phyloP scores from a whole-genome alignment of 2,797 vertebrate genomes.

The Microctenopoma lineatum region DNA sequence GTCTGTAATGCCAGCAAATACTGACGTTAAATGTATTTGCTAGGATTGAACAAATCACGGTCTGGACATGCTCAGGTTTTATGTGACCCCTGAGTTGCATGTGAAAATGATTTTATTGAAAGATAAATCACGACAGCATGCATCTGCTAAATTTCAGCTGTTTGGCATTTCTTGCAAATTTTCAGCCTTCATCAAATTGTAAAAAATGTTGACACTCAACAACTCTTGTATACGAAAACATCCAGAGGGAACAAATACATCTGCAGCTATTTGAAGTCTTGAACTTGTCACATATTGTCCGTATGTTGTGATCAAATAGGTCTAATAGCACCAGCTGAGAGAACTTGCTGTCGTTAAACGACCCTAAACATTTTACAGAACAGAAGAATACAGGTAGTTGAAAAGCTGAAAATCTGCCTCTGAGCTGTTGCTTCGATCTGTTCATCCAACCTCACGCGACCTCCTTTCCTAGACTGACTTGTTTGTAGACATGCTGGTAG shows the following conservation, averaged over 20 bases:
- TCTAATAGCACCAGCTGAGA: constrained; percentile 19
- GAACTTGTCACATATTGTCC: constrained; percentile 32
- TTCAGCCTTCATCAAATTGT: constrained; percentile 54
- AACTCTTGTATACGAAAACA: constrained; percentile 42
- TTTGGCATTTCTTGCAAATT: constrained; percentile 53
- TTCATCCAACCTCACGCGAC: constrained; percentile 36
- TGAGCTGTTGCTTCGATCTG: neutral
- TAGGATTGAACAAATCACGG: constrained; percentile 75
- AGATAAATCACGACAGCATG: constrained; percentile 38
- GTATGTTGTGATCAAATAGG: constrained; percentile 18
- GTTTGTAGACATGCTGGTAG: constrained; percentile 17
- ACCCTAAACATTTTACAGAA: neutral
- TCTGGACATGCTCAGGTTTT: constrained; percentile 44
- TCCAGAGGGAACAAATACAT: constrained; percentile 37
- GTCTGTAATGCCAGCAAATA: neutral
- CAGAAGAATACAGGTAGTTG: neutral
- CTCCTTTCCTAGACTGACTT: constrained; percentile 20
- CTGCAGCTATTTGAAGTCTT: constrained; percentile 23
- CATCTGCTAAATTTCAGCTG: constrained; percentile 45
- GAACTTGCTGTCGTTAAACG: neutral
- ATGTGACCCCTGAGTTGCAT: constrained; percentile 11
- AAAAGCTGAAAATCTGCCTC: neutral
- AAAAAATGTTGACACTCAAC: constrained; percentile 57
- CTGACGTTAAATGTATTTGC: constrained; percentile 3
- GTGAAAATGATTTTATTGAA: constrained; percentile 33